A percentile compares a stretch with the other conserved stretches of the same genome.
These are phyloP conservation scores for Linurgus olivaceus DNA, from an alignment of 2,797 vertebrate species.

Conservation along the genomic window DNA sequence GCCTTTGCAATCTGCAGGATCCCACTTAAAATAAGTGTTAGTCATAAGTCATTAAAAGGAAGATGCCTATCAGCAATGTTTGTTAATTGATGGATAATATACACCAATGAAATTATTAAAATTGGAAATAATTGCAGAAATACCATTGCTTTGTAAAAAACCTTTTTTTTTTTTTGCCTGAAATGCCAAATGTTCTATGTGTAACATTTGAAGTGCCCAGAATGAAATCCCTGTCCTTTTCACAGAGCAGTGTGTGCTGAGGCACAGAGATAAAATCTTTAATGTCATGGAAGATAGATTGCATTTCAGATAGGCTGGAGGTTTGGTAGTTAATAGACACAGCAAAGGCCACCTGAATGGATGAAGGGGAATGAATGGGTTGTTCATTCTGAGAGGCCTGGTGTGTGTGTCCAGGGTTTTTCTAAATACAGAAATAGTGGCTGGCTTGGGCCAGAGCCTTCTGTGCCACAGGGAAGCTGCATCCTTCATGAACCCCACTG, in stretches of 20 bases:
- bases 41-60: not conserved
- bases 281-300: not conserved
- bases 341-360: not conserved
- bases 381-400: not conserved
- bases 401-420: not conserved
- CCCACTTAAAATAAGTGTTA: not conserved
- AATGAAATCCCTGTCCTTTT: not conserved
- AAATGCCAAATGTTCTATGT: not conserved
- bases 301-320: not conserved
- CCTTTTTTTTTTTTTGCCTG: not conserved
- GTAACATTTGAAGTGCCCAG: not conserved
- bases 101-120: not conserved
- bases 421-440: not conserved
- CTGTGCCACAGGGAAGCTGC: accelerated
- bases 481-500: not conserved
- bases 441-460: not conserved
- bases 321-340: not conserved
- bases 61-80: not conserved
- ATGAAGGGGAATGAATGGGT: not conserved
- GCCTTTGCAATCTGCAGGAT: not conserved
- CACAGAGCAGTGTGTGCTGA: not conserved
- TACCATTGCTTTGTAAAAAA: not conserved
- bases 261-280: not conserved
- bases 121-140: not conserved
- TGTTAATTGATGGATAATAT: not conserved